A percentile compares a stretch with the other conserved stretches of the same genome.
Evolutionary conservation across 2,888 invertebrate genomes (phyloP).

Genomic region (Suillia variegata): DNA sequence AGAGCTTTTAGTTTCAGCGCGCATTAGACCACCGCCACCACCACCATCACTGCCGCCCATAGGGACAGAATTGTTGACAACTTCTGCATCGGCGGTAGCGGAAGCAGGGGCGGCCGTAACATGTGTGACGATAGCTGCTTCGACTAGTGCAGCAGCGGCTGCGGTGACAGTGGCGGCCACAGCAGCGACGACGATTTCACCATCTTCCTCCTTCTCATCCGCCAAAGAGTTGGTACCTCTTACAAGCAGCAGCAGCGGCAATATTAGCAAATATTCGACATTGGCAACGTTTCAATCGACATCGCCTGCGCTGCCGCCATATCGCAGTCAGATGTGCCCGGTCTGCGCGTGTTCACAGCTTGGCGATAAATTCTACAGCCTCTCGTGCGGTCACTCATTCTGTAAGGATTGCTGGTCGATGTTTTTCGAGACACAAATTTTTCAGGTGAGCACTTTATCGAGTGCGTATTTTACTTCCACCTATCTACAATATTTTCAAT

Average conservation of each 20-base stretch:
- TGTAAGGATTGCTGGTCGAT: slow-evolving; percentile 96
- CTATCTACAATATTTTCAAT: slow-evolving; percentile 63
- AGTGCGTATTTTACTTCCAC: too few relatives aligned
- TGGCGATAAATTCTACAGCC: slow-evolving; percentile 74
- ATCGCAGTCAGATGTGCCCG: slow-evolving; percentile 67
- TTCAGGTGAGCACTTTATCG: slow-evolving; percentile 68
- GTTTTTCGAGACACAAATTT: slow-evolving; percentile 96
- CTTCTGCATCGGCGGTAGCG: slow-evolving; percentile 13
- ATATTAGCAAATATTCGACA: slow-evolving; percentile 7
- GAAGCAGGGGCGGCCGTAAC: slow-evolving; percentile 28
- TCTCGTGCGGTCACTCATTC: slow-evolving; percentile 91
- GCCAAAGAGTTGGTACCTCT: too few relatives aligned
- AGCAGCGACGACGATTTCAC: slow-evolving; percentile 19
- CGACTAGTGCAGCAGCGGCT: slow-evolving; percentile 34
- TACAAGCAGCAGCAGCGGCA: background rate
- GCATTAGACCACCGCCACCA: slow-evolving; percentile 64
- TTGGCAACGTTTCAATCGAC: slow-evolving; percentile 19
- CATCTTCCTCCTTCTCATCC: too few relatives aligned
- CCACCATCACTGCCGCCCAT: background rate
- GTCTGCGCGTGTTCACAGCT: slow-evolving; percentile 77
- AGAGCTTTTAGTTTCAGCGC: slow-evolving; percentile 67
- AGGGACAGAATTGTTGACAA: background rate
- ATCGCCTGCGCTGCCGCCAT: slow-evolving; percentile 37
- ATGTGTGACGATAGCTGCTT: slow-evolving; percentile 26
- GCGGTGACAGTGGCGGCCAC: slow-evolving; percentile 34